Evolutionary conservation across 2,113 vertebrate genomes (phyloP), one percentile per base, ranked within the genome.

Genomic region (Corythaeola cristata): DNA sequence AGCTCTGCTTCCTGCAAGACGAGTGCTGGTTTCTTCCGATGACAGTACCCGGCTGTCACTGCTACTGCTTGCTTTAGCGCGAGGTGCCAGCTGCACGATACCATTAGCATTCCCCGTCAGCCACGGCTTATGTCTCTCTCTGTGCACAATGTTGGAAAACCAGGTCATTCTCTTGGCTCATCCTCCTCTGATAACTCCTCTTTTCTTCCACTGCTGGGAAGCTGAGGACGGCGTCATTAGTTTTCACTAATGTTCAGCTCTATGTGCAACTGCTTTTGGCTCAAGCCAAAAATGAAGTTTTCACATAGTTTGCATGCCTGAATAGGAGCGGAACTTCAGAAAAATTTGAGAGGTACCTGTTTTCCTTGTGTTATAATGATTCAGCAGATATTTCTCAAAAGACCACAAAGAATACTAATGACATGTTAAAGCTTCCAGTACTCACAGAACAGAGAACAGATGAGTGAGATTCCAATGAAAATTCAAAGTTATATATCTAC

Each of bases 161-260:
- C 94, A 96, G 96, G 96, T 96, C 96, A 97, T 72, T 85, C 91
- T 78, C 87, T 89, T 96, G 93, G 96, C 93, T 96, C 94, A 58
- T 94, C 87, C 91, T 89, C 84, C 71, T 85, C 92, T 82, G 81
- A 89, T 96, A 95, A 85, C 93, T 89, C 87, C 60, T 91, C 87
- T 95, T 96, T 93, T 94, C 93, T 95, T 91, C 73, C 37, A 21
- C 77, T 85, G 84, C 91, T 0, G 39, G 85, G 96, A 95, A 94
- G 93, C 81, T 9, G 30, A 85, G 89, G 91, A 94, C 5, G 5
- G 62, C 4, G 6, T 89, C 94, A 96, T 96, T 95, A 93, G 91
- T 96, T 85, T 87, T 85, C 85, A 37, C 69, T 91, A 41, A 91
- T 96, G 89, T 78, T 93, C 77, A 64, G 77, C 82, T 79, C 81